Base-by-base conservation (phyloP, 2,888 invertebrate species). In the Resseliella maxima region DNA sequence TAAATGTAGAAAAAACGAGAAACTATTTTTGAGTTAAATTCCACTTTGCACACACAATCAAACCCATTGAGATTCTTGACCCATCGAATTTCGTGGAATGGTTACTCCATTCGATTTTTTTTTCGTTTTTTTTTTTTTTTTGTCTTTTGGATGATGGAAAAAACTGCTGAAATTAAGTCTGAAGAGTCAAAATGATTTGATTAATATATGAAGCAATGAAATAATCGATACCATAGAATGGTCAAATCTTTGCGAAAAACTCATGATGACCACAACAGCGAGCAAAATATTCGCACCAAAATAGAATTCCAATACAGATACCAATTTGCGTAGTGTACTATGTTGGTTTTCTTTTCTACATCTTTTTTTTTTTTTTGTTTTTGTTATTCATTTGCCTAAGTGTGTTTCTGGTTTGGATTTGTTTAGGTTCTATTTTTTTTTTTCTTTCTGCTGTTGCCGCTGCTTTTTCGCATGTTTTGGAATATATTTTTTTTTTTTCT, bases 141-240 rank as follows among this genome's bases (percentile, higher is more conserved):
- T n/a, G n/a, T 59, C 5, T 41, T 50, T 50, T 21, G n/a, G 8
- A 38, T 83, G 83, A 83, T 83, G 8, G 38, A 38, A 38, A 27
- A 83, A 83, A 38, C n/a, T 83, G 15, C 18, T 27, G n/a, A 38
- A 38, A 24, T 38, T 21, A 38, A 83, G n/a, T 21, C 1, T 24
- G 36, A 72, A 83, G n/a, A n/a, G 31, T 72, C 83, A 27, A 83
- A 72, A 8, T 18, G n/a, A n/a, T 8, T 83, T 83, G 83, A 83
- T 83, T 83, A 83, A 83, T 83, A 38, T 38, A 83, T 83, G n/a
- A 83, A 83, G 38, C 83, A 83, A 38, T 38, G 21, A n/a, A n/a
- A n/a, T 10, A 38, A 72, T 72, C 24, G 31, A 72, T 38, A 3
- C 21, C 24, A 83, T 3, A 83, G n/a, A 83, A 18, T n/a, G n/a